Conservation (phyloP, 2,113 vertebrate species). For the Nesoenas mayeri region DNA sequence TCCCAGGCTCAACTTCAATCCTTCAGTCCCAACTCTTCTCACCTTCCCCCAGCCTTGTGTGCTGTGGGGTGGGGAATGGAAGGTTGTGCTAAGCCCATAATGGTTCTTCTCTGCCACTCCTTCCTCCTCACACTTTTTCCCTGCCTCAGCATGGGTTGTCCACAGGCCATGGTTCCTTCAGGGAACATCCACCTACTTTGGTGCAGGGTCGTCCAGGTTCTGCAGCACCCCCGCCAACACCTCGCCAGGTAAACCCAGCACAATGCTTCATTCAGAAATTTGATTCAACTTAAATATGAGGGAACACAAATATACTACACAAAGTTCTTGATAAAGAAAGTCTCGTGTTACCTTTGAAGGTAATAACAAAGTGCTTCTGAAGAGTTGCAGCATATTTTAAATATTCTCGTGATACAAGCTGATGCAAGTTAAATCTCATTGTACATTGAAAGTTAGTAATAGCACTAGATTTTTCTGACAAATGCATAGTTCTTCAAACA, state of each 20-base stretch:
- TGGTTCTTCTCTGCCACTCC: neutral
- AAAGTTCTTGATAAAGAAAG: neutral
- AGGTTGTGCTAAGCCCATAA: neutral
- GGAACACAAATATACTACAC: neutral
- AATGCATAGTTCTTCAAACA: neutral
- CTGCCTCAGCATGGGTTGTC: too few species aligned
- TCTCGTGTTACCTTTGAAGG: neutral
- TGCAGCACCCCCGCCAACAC: neutral
- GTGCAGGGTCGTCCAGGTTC: too few species aligned
- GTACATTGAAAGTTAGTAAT: neutral
- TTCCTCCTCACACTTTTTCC: neutral
- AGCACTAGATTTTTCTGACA: neutral
- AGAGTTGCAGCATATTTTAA: neutral
- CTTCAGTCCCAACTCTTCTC: neutral
- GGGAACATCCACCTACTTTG: neutral
- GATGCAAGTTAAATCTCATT: neutral
- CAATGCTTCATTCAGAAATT: accelerated
- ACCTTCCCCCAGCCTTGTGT: neutral
- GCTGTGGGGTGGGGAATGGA: accelerated
- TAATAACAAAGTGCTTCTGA: neutral
- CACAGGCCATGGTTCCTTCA: neutral
- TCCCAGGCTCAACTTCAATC: neutral
- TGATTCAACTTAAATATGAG: neutral
- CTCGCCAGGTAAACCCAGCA: neutral
- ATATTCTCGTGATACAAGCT: neutral